Conservation (phyloP, 2,113 vertebrate species). For the Aix galericulata region DNA sequence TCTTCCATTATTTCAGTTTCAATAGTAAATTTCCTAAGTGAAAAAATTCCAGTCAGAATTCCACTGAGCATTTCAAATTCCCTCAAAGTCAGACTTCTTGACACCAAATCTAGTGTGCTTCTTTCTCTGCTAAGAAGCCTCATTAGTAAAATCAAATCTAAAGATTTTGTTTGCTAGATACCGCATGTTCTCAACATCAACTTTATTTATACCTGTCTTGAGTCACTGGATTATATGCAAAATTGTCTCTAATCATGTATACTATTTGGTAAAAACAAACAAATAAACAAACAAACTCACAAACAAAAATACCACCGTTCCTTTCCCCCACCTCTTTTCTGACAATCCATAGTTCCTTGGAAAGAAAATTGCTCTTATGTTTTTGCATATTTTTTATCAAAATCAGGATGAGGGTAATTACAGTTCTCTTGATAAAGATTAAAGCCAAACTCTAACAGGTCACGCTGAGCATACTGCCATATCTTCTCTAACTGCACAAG, state of each 20-base stretch:
- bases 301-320: background rate
- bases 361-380: background rate
- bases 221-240: background rate
- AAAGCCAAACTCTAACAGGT: background rate
- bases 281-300: background rate
- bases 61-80: background rate
- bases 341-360: background rate
- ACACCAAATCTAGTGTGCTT: background rate
- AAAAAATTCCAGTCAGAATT: background rate
- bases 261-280: background rate
- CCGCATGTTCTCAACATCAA: background rate
- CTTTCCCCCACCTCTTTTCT: background rate
- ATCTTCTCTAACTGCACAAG: conserved; percentile 31
- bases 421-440: conserved; percentile 39
- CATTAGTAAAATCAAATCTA: background rate
- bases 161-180: background rate
- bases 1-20: background rate
- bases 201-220: background rate
- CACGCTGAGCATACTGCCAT: conserved; percentile 4
- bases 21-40: background rate
- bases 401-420: background rate
- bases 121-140: background rate
- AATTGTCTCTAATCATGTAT: background rate
- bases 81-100: background rate
- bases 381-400: conserved; percentile 18